Evolutionary conservation across 2,888 invertebrate species (phyloP).

Genomic region (Argynnis bischoffii): DNA sequence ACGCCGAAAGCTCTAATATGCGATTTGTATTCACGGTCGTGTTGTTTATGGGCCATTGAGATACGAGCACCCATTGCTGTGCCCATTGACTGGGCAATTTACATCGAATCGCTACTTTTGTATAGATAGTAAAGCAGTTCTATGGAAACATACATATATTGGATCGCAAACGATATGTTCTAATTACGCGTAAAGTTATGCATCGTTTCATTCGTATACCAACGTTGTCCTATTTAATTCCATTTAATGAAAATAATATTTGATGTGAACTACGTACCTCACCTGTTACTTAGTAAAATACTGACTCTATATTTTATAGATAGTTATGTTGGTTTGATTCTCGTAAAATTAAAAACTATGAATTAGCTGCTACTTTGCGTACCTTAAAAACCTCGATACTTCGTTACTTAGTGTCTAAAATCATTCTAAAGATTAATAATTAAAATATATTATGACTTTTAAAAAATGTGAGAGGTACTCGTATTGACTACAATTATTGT

Average conservation of each 20-base stretch:
- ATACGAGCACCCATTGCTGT: conserved; percentile 56
- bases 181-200: conserved; percentile 52
- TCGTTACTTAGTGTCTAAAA: too few relatives aligned
- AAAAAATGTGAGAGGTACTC: too few relatives aligned
- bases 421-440: too few relatives aligned
- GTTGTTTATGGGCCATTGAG: conserved; percentile 78
- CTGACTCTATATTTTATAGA: too few relatives aligned
- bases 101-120: conserved; percentile 72
- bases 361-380: too few relatives aligned
- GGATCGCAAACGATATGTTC: conserved; percentile 46
- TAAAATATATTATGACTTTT: too few relatives aligned
- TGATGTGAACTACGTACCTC: too few relatives aligned
- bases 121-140: conserved; percentile 49
- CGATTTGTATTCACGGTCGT: conserved; percentile 78
- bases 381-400: too few relatives aligned
- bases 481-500: too few relatives aligned
- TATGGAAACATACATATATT: conserved; percentile 41
- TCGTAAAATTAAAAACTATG: too few relatives aligned
- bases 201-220: conserved; percentile 23
- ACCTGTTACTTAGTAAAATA: too few relatives aligned
- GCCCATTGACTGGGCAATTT: conserved; percentile 70
- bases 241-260: conserved; percentile 17
- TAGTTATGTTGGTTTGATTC: too few relatives aligned
- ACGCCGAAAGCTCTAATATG: conserved; percentile 69
- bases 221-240: conserved; percentile 16